A percentile compares a stretch with the other conserved stretches of the same genome.
Evolutionary conservation across 1,140 invertebrate genomes (phyloP).

Genomic region (Achatina immaculata): DNA sequence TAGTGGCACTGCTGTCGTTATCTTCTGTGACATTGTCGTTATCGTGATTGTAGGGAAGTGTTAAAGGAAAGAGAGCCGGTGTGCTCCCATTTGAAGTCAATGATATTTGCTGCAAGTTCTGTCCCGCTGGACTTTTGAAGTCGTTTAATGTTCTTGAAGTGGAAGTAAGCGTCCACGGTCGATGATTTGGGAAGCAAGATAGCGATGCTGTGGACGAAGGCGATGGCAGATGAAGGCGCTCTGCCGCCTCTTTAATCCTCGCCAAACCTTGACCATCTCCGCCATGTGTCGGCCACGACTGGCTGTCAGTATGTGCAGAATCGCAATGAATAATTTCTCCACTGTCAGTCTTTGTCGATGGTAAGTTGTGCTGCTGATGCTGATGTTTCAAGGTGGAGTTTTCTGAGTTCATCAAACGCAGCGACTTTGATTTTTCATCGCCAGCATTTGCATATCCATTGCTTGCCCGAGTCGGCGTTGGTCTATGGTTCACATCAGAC

Average conservation of each 20-base stretch:
- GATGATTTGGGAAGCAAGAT: neutral
- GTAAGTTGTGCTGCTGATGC: neutral
- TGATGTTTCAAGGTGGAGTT: neutral
- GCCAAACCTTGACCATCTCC: neutral
- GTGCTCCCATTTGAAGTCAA: neutral
- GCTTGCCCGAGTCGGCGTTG: neutral
- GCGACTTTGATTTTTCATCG: neutral
- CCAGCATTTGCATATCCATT: neutral
- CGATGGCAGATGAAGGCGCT: neutral
- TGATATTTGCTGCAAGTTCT: neutral
- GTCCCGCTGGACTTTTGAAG: neutral
- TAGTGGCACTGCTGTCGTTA: neutral
- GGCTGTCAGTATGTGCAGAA: neutral
- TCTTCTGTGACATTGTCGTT: neutral
- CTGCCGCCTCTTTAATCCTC: slow-evolving; percentile 17
- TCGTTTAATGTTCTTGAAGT: neutral
- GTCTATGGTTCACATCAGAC: no score
- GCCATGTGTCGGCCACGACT: neutral
- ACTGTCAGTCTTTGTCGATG: neutral
- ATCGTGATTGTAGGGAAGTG: neutral
- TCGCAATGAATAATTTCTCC: neutral
- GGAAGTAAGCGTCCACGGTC: neutral
- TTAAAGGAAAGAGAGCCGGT: neutral
- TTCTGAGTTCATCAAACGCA: neutral
- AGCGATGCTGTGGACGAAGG: neutral